These are phyloP conservation scores for Sander lucioperca DNA, from an alignment of 2,113 vertebrate species.

Conservation along the genomic window DNA sequence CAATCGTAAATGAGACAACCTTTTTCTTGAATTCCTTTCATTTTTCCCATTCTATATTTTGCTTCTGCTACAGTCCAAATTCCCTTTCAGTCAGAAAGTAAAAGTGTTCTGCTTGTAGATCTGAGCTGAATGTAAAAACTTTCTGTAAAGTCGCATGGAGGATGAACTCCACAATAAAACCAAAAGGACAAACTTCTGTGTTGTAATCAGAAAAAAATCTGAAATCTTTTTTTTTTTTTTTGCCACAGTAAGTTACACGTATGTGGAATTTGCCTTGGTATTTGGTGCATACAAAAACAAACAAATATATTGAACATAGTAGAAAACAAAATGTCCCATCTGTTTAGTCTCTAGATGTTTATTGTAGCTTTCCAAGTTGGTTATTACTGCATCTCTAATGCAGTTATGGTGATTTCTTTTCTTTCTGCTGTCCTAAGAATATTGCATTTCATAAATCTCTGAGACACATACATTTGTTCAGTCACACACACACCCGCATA, in stretches of 20 bases:
- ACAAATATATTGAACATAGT: background rate
- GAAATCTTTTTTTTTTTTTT: too few relatives aligned
- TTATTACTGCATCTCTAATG: conserved; percentile 49
- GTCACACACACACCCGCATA: background rate
- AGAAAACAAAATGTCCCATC: conserved; percentile 42
- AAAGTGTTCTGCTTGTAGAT: conserved; percentile 16
- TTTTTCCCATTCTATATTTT: background rate
- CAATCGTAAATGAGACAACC: background rate
- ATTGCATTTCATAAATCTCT: conserved; percentile 58
- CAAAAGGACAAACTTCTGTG: conserved; percentile 29
- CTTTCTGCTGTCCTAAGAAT: conserved; percentile 43
- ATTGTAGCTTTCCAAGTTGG: conserved; percentile 38
- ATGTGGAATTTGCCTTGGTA: too few relatives aligned
- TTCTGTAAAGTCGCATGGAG: background rate
- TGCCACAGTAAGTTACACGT: too few relatives aligned
- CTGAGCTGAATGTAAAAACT: conserved; percentile 18
- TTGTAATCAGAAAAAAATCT: background rate
- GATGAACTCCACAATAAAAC: conserved; percentile 12
- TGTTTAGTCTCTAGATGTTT: conserved; percentile 43
- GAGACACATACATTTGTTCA: background rate
- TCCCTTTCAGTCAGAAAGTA: conserved; percentile 1
- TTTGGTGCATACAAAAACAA: too few relatives aligned
- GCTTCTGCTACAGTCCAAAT: background rate
- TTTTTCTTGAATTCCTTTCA: background rate
- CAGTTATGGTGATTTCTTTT: conserved; percentile 42